Base-by-base conservation (phyloP, 2,113 vertebrate species). In the Campylorhamphus procurvoides region DNA sequence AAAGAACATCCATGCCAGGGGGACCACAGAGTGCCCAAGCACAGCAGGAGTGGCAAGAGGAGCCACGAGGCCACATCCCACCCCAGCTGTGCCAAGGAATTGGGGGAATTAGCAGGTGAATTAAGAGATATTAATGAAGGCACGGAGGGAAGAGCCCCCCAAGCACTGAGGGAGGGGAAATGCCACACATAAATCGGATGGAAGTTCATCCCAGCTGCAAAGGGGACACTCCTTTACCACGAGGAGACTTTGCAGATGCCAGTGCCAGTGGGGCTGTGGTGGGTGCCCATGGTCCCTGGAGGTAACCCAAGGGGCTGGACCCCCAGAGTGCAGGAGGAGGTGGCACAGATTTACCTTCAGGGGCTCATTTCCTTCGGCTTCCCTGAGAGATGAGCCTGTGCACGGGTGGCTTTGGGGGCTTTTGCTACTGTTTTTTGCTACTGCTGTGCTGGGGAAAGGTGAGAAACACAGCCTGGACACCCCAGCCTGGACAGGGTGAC, bases 311-410 rank as follows among this genome's bases (percentile, higher is more conserved):
- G 55, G 76, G 35, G 52, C 42, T 50, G 56, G 47, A 75, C 39
- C 24, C 74, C 63, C 16, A 29, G 0, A 1, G 27, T 11, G 39
- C 78, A 79, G 62, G 39, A 82, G 22, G 14, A 66, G 33, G 47
- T 49, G 47, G 28, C 53, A 67, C 6, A 25, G 42, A 37, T 53
- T 72, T 68, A 39, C 44, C 50, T 50, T 22, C 62, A 46, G 47
- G 28, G 42, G 44, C 2, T 52, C 7, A 7, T 77, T 66, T 23
- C 22, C 27, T 67, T 44, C 46, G 55, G n/a, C 39, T 76, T 59
- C 33, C 19, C n/a, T 33, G 52, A 8, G 0, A 4, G 33, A 0
- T 56, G 46, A 56, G 50, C 50, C 62, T 0, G 0, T 37, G 23
- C 18, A 44, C 0, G 1, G 50, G 64, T 52, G 58, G 40, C 46